Evolutionary conservation across 2,113 vertebrate genomes (phyloP).

Genomic region (Jacana jacana): DNA sequence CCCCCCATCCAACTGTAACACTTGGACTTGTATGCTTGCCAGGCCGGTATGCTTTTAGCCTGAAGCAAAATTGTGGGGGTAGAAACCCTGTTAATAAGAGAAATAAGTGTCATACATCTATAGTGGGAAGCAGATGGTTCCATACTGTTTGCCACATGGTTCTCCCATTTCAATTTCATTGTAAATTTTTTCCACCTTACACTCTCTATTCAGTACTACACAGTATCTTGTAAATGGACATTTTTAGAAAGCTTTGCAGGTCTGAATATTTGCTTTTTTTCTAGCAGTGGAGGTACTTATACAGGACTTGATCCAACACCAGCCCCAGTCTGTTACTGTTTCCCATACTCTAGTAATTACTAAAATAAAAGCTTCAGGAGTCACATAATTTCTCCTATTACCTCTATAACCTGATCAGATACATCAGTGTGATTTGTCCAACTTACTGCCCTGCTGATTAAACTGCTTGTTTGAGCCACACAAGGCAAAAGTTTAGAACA

Average conservation of each 20-base stretch:
- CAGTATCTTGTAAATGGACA: not conserved
- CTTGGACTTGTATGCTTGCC: not conserved
- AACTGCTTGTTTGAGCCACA: not conserved
- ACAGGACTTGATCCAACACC: not conserved
- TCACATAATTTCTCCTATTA: not conserved
- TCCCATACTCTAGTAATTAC: not conserved
- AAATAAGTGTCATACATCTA: conserved; percentile 44
- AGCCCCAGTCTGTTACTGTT: not conserved
- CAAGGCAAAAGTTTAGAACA: conserved; percentile 1
- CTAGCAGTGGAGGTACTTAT: not conserved
- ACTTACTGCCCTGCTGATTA: not conserved
- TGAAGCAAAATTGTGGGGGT: not conserved
- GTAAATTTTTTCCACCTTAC: conserved; percentile 54
- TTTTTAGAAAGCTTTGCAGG: not conserved
- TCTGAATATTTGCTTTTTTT: not conserved
- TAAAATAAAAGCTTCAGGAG: conserved; percentile 6
- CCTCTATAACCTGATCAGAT: not conserved
- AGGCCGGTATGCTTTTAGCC: not conserved
- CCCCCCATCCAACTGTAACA: not conserved
- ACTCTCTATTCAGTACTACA: not conserved
- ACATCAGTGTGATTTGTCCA: not conserved
- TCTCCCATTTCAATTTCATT: conserved; percentile 42
- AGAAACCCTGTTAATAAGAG: conserved; percentile 26
- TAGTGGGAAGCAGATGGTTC: too few relatives aligned
- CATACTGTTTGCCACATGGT: conserved; percentile 35